Percentiles rank a stretch among this genome's conserved stretches.
phyloP scores from a whole-genome alignment of 64 coral and sea anemone genomes.

The Anthopleura sola region DNA sequence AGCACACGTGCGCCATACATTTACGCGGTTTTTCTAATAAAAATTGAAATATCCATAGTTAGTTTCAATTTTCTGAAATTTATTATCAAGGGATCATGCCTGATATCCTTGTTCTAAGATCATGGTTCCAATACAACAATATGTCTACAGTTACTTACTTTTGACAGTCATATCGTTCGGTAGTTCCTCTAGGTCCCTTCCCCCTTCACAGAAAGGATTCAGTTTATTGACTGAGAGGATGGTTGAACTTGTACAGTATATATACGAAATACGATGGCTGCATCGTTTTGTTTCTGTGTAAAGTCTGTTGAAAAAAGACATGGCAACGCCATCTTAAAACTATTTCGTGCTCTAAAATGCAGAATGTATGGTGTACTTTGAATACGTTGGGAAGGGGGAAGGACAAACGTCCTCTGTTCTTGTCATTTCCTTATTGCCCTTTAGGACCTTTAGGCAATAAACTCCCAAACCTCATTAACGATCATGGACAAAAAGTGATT shows the following conservation, averaged over 20 bases:
- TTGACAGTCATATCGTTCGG: background rate
- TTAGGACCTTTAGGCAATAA: too few species aligned
- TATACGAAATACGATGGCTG: background rate
- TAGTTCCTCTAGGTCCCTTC: conserved; percentile 5
- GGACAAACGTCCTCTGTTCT: too few species aligned
- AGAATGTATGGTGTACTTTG: too few species aligned
- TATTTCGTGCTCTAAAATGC: too few species aligned
- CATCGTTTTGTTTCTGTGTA: conserved; percentile 16
- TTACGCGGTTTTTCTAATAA: background rate
- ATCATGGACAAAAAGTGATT: too few species aligned
- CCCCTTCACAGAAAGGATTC: conserved; percentile 15
- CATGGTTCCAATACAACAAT: background rate
- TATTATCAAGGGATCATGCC: too few species aligned
- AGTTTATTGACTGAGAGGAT: conserved; percentile 13
- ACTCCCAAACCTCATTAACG: too few species aligned
- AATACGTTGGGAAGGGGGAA: background rate
- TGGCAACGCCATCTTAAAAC: background rate
- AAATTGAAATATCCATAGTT: background rate
- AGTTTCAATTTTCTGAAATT: too few species aligned
- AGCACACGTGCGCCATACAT: background rate
- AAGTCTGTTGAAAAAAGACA: background rate
- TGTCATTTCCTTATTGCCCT: too few species aligned
- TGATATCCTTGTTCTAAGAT: too few species aligned
- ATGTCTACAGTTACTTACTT: background rate
- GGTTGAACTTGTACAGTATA: conserved; percentile 2